These are phyloP conservation scores for Agrochola lychnidis DNA, from an alignment of 2,888 invertebrate genomes.

Conservation along the genomic window DNA sequence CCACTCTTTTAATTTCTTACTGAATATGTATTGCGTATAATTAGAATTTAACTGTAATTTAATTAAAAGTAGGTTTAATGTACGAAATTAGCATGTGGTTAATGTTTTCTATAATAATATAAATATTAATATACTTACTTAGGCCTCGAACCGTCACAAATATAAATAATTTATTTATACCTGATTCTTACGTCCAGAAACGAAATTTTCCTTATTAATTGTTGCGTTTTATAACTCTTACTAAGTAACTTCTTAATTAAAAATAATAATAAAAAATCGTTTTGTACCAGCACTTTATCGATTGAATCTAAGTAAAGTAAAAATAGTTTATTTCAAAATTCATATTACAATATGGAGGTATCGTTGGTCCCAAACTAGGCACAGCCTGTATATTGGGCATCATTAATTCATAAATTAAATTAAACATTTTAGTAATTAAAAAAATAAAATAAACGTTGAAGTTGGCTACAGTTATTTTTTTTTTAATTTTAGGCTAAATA, in stretches of 20 bases:
- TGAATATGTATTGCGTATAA: constrained; percentile 37
- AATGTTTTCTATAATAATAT: constrained; percentile 22
- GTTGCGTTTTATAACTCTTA: background rate
- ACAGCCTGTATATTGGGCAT: no score
- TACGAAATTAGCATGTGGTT: constrained; percentile 24
- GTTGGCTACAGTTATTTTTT: no score
- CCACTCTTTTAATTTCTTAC: constrained; percentile 28
- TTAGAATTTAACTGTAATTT: constrained; percentile 9
- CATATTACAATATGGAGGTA: no score
- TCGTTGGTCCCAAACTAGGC: no score
- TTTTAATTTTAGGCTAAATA: no score
- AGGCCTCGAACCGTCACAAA: constrained; percentile 1
- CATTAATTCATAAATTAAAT: no score
- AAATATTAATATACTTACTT: constrained; percentile 2
- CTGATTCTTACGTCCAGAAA: background rate
- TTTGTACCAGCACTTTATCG: background rate
- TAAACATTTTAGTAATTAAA: no score
- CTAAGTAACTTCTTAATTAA: background rate
- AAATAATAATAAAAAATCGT: background rate
- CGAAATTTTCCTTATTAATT: background rate
- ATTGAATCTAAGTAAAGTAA: background rate
- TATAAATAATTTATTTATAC: background rate
- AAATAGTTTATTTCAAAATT: no score
- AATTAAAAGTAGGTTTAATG: constrained; percentile 8
- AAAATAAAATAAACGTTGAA: no score